Conservation (phyloP, 2,888 invertebrate genomes). For the Dryomyza anilis region DNA sequence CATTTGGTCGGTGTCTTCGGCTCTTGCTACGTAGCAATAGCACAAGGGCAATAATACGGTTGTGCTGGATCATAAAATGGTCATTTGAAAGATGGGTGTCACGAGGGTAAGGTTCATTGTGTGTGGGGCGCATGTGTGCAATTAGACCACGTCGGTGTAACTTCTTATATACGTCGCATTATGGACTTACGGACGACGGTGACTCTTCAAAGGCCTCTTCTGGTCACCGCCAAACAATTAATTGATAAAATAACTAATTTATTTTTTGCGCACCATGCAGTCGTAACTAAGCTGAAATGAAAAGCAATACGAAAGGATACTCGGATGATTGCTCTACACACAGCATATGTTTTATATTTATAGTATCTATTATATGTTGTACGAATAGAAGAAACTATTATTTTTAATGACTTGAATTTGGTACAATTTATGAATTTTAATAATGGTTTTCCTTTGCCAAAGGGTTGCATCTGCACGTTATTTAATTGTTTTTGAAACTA, state of each 20-base stretch:
- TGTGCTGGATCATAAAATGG: slow-evolving; percentile 49
- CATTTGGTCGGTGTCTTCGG: too few species aligned
- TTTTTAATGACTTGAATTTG: neutral
- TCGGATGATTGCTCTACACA: neutral
- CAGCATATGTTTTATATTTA: neutral
- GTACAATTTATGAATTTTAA: slow-evolving; percentile 46
- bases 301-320: too few species aligned
- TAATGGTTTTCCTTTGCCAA: slow-evolving; percentile 45
- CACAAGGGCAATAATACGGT: too few species aligned
- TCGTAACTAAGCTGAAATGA: neutral
- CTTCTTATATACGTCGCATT: neutral
- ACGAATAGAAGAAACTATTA: neutral
- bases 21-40: too few species aligned
- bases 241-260: neutral
- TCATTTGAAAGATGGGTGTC: slow-evolving; percentile 38
- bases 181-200: neutral
- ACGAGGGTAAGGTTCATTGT: neutral
- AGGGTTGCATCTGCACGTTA: too few species aligned
- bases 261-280: neutral
- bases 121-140: slow-evolving; percentile 9
- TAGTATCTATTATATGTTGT: neutral
- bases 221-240: slow-evolving; percentile 10
- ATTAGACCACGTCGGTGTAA: neutral
- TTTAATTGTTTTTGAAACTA: slow-evolving; percentile 14
- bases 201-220: neutral